Percentiles rank a stretch among this genome's conserved stretches.
Evolutionary conservation across 2,888 invertebrate genomes (phyloP).

Genomic region (Andrena bicolor): DNA sequence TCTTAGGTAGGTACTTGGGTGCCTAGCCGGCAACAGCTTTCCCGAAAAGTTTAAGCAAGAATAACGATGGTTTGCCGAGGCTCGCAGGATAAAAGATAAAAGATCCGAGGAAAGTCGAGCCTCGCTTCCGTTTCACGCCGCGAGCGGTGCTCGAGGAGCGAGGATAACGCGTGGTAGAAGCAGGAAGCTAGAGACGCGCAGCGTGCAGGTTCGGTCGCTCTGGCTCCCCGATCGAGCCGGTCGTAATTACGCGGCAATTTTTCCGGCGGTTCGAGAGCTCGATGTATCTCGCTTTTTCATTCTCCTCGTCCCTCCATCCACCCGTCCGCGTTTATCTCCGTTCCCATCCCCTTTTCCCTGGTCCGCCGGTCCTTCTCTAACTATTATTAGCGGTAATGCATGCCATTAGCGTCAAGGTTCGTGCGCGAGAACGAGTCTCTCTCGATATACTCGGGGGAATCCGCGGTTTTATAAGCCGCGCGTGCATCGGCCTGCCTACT

Average conservation of each 20-base stretch:
- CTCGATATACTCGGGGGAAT: slow-evolving; percentile 72
- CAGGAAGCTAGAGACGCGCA: slow-evolving; percentile 36
- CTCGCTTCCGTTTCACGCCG: not conserved
- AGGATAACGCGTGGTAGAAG: slow-evolving; percentile 1
- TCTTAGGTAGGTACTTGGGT: no score
- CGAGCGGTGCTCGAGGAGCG: no score
- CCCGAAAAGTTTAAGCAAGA: not conserved
- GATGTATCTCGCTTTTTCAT: slow-evolving; percentile 53
- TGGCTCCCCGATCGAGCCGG: slow-evolving; percentile 53
- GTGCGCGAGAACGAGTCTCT: slow-evolving; percentile 72
- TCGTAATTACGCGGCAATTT: slow-evolving; percentile 73
- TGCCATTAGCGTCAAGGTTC: slow-evolving; percentile 81
- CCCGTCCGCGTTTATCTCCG: slow-evolving; percentile 37
- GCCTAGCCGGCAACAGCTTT: not conserved
- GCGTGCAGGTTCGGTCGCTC: slow-evolving; percentile 4
- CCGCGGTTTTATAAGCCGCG: slow-evolving; percentile 63
- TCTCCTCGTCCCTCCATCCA: slow-evolving; percentile 11
- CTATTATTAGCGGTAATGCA: slow-evolving; percentile 81
- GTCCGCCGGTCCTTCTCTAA: slow-evolving; percentile 56
- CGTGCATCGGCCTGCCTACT: slow-evolving; percentile 53
- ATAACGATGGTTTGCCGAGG: not conserved
- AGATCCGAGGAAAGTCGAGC: no score
- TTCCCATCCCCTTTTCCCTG: slow-evolving; percentile 52
- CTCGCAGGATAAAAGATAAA: not conserved
- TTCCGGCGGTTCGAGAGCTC: slow-evolving; percentile 61